Conservation (phyloP, 2,797 vertebrate species). For the Novumbra hubbsi region DNA sequence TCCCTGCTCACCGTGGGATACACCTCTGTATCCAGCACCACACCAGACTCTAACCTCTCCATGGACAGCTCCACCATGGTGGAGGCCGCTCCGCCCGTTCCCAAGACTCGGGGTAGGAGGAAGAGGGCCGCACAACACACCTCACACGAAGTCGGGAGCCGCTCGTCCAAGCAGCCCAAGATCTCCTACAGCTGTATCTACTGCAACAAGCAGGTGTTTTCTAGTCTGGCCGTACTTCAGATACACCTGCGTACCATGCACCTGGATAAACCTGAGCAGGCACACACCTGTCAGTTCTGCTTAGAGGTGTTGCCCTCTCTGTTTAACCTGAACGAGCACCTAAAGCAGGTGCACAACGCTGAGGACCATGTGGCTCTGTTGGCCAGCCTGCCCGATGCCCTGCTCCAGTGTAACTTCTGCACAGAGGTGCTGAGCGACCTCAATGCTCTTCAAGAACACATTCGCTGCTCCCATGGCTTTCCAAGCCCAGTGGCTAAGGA, state of each 20-base stretch:
- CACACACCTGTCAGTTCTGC: conserved; percentile 97
- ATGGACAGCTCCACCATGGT: conserved; percentile 97
- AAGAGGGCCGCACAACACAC: conserved; percentile 89
- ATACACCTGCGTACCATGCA: conserved; percentile 98
- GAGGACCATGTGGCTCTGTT: conserved; percentile 86
- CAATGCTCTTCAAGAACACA: conserved; percentile 97
- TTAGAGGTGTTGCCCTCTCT: conserved; percentile 95
- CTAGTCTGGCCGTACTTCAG: conserved; percentile 94
- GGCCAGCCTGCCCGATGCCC: conserved; percentile 86
- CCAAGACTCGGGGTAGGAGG: conserved; percentile 88
- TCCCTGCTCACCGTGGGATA: conserved; percentile 94
- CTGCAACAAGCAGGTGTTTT: conserved; percentile 97
- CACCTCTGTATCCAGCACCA: conserved; percentile 97
- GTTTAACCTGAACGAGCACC: conserved; percentile 95
- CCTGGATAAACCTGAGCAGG: conserved; percentile 96
- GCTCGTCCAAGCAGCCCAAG: conserved; percentile 89
- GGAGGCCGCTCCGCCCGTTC: conserved; percentile 84
- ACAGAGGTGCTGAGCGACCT: conserved; percentile 93
- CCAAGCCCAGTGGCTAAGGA: conserved; percentile 93
- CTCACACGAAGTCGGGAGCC: conserved; percentile 79
- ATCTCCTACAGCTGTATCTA: conserved; percentile 96
- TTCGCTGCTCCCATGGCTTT: conserved; percentile 95
- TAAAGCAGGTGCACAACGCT: conserved; percentile 93
- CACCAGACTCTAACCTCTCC: conserved; percentile 96
- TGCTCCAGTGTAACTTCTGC: conserved; percentile 98